Base-by-base conservation (phyloP, 2,888 invertebrate genomes). In the Trichogramma dendrolimi region DNA sequence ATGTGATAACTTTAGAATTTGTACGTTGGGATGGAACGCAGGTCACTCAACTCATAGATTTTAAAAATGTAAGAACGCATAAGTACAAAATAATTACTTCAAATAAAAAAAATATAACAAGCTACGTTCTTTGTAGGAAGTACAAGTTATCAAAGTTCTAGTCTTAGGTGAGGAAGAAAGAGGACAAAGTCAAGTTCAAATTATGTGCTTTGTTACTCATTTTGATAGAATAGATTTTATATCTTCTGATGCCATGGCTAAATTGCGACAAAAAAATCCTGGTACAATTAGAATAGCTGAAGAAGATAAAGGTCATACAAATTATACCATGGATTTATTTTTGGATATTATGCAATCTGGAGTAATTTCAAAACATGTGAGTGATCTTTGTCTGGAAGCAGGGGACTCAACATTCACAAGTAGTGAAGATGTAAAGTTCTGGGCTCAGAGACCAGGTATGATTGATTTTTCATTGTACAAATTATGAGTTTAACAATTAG, bases 211-310 rank as follows among this genome's bases (percentile, higher is more conserved):
- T 79, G 87, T 95, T 8, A 91, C 91, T 59, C 91, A 92, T 75
- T 92, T 94, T 71, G 88, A 89, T 59, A 94, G 93, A 81, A 91
- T 92, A 69, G 94, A 95, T 74, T 96, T 96, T 77, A 96, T 96
- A 74, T 93, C 96, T 4, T 91, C 96, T 4, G 96, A 96, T 81
- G 96, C 96, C 27, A 96, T 96, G 94, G 91, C 95, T 44, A 96
- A 96, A 79, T 81, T 96, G 56, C 84, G 96, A 78, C 96, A 96
- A 71, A 86, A 86, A 80, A 94, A 94, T 81, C 92, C 93, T 4
- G 90, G 91, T 63, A 92, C 93, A 11, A 88, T 95, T 48, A 84
- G 96, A 43, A 87, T 89, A 1, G 94, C 96, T 0, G 96, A 96
- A 76, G 94, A 95, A 72, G 94, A 95, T 73, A 86, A 88, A 68